A percentile compares a stretch with the other conserved stretches of the same genome.
Evolutionary conservation across 2,113 vertebrate genomes (phyloP).

Genomic region (Misgurnus anguillicaudatus): DNA sequence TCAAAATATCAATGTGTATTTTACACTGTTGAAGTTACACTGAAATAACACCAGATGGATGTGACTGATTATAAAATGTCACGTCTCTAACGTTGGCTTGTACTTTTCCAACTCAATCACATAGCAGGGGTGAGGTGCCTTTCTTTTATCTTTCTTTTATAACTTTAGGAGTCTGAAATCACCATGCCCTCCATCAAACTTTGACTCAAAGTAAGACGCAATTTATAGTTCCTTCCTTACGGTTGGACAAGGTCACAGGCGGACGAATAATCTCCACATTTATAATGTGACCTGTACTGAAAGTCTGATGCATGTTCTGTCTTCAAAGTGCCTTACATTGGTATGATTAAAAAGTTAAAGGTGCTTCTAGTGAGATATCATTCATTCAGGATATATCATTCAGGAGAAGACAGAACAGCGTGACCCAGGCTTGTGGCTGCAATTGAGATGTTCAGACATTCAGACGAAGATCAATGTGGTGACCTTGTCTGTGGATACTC

Average conservation of each 20-base stretch:
- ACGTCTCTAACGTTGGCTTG: neutral
- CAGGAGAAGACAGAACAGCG: neutral
- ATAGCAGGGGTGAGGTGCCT: neutral
- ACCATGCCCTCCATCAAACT: slow-evolving; percentile 23
- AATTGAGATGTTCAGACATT: slow-evolving; percentile 1
- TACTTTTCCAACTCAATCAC: neutral
- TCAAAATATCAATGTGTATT: too few relatives aligned
- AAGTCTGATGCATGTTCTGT: slow-evolving; percentile 26
- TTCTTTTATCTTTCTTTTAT: neutral
- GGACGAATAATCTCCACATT: slow-evolving; percentile 25
- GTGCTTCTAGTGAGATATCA: slow-evolving; percentile 37
- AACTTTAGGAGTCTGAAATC: neutral
- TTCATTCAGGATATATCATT: neutral
- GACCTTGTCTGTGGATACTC: neutral
- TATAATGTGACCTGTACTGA: slow-evolving; percentile 28
- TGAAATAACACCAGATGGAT: neutral
- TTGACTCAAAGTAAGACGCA: slow-evolving; percentile 4
- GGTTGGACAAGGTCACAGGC: slow-evolving; percentile 3
- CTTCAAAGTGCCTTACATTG: neutral
- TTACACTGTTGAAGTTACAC: neutral
- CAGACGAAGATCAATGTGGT: slow-evolving; percentile 4
- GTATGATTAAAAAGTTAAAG: slow-evolving; percentile 14
- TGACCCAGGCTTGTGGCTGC: neutral
- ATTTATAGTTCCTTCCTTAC: slow-evolving; percentile 15
- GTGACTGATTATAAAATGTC: neutral